These are phyloP conservation scores for Enteromius argenteus DNA, from an alignment of 2,797 vertebrate genomes.

Conservation along the genomic window DNA sequence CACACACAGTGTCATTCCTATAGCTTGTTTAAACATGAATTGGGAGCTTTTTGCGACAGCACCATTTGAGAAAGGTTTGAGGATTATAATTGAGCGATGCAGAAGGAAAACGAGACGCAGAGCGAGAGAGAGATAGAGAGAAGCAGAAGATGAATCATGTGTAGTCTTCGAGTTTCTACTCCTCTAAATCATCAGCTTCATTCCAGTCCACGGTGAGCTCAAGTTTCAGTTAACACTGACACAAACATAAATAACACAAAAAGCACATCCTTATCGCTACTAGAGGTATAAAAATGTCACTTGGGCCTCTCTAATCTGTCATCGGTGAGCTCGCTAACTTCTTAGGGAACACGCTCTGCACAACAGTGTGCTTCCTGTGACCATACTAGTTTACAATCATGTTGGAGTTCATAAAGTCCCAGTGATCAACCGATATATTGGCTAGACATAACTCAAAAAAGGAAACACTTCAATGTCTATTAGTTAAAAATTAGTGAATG, in stretches of 20 bases:
- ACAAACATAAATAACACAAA: conserved; percentile 61
- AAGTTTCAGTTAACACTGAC: conserved; percentile 58
- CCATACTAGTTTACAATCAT: conserved; percentile 38
- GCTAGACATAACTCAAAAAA: neutral
- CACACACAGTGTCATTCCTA: neutral
- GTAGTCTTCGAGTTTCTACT: conserved; percentile 47
- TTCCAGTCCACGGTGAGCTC: conserved; percentile 55
- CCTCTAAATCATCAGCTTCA: conserved; percentile 50
- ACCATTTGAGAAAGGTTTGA: conserved; percentile 62
- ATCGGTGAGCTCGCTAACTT: conserved; percentile 15
- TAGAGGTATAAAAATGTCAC: conserved; percentile 54
- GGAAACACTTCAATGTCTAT: neutral
- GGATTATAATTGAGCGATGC: conserved; percentile 60
- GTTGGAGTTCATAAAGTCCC: neutral
- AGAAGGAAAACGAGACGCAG: conserved; percentile 26
- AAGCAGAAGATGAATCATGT: conserved; percentile 60
- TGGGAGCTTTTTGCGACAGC: conserved; percentile 67
- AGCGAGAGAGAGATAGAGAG: neutral
- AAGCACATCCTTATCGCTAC: conserved; percentile 51
- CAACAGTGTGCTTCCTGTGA: neutral
- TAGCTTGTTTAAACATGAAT: conserved; percentile 39
- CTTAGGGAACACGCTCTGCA: conserved; percentile 29
- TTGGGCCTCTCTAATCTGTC: conserved; percentile 50
- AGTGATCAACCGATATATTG: neutral
- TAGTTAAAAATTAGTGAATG: neutral